phyloP scores from a whole-genome alignment of 2,113 vertebrate species.

The Trinectes maculatus region DNA sequence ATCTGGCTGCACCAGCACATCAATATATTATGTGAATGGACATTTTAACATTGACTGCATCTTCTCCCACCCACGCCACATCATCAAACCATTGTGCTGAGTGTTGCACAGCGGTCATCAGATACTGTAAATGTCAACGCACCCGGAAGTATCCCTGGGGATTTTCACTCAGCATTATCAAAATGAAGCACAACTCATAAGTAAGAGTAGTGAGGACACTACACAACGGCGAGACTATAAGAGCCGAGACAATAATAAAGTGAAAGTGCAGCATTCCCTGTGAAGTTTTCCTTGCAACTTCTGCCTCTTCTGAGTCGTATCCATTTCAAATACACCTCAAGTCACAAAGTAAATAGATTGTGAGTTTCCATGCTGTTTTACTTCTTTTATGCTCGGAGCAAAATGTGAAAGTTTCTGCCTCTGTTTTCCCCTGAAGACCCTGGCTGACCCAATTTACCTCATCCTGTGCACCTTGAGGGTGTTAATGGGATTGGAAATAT shows the following conservation, averaged over 20 bases:
- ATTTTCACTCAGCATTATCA: slow-evolving; percentile 23
- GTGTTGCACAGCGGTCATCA: slow-evolving; percentile 30
- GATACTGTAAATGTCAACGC: slow-evolving; percentile 27
- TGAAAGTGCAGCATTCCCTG: slow-evolving; percentile 25
- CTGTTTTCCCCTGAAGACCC: slow-evolving; percentile 66
- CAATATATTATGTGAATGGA: slow-evolving; percentile 3
- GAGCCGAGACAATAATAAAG: slow-evolving; percentile 22
- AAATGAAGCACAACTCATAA: slow-evolving; percentile 30
- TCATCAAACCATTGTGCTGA: not conserved
- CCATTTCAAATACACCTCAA: slow-evolving; percentile 64
- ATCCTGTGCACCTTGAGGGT: slow-evolving; percentile 59
- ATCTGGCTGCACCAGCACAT: slow-evolving; percentile 19
- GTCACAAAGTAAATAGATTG: slow-evolving; percentile 76
- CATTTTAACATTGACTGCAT: slow-evolving; percentile 3
- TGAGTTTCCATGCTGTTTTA: slow-evolving; percentile 56
- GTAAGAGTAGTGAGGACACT: slow-evolving; percentile 4
- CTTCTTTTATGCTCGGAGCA: slow-evolving; percentile 67
- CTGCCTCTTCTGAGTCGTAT: slow-evolving; percentile 39
- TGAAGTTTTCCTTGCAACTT: slow-evolving; percentile 23
- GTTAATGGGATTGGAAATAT: slow-evolving; percentile 60
- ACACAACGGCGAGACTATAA: not conserved
- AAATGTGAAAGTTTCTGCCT: slow-evolving; percentile 65
- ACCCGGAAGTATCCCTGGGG: not conserved
- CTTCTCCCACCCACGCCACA: slow-evolving; percentile 11
- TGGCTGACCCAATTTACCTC: slow-evolving; percentile 76